phyloP scores from a whole-genome alignment of 2,113 vertebrate species.

The Anolis sagrei region DNA sequence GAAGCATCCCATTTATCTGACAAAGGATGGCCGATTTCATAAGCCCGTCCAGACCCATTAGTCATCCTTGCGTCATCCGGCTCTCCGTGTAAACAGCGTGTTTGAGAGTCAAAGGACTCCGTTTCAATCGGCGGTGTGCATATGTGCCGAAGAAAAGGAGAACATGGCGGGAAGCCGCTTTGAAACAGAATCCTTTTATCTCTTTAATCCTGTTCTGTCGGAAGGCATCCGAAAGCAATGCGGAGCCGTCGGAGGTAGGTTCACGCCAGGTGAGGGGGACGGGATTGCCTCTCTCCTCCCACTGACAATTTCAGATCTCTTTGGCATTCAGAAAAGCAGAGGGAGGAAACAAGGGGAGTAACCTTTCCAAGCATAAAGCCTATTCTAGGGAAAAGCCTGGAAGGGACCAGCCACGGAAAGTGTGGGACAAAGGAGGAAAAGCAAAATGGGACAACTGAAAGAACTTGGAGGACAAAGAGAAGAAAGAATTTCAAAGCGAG shows the following conservation, averaged over 20 bases:
- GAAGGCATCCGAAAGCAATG: not conserved
- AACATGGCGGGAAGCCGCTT: not conserved
- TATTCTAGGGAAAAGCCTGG: not conserved
- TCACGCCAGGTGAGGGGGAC: not conserved
- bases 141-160: not conserved
- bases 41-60: not conserved
- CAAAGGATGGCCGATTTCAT: not conserved
- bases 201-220: not conserved
- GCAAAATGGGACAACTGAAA: too few species aligned
- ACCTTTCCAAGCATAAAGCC: too few species aligned
- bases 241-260: not conserved
- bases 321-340: not conserved
- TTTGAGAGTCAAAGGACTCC: not conserved
- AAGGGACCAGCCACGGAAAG: too few species aligned
- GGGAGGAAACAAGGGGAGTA: not conserved
- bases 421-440: too few species aligned
- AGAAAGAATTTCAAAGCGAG: not conserved
- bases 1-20: not conserved
- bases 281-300: not conserved
- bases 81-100: not conserved
- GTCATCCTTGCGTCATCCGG: not conserved
- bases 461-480: not conserved
- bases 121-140: not conserved
- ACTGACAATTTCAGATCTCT: not conserved
- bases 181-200: conserved; percentile 2